Evolutionary conservation across 1,140 invertebrate genomes (phyloP).

Genomic region (Cydia splendana): DNA sequence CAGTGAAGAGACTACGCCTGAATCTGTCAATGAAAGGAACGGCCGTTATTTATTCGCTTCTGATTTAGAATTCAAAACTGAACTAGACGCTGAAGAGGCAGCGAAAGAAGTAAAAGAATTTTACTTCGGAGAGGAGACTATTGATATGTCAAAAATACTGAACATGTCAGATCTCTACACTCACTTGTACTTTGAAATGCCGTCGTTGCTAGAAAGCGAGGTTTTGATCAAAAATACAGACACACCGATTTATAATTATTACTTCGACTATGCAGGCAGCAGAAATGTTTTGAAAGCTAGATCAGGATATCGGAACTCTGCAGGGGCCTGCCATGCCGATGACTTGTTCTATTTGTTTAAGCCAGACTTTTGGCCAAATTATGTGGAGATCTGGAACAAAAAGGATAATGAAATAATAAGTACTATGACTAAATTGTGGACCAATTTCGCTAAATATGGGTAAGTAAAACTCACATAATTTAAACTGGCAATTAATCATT

Average conservation of each 20-base stretch:
- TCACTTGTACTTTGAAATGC: slow-evolving; percentile 66
- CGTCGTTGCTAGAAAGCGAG: slow-evolving; percentile 59
- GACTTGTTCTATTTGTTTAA: slow-evolving; percentile 72
- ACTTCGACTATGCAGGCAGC: slow-evolving; percentile 60
- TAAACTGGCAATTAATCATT: no score
- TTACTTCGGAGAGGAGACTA: slow-evolving; percentile 61
- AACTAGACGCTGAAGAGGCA: slow-evolving; percentile 50
- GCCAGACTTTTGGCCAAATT: slow-evolving; percentile 44
- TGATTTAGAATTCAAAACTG: slow-evolving; percentile 58
- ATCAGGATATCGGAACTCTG: slow-evolving; percentile 44
- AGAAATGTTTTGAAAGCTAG: slow-evolving; percentile 61
- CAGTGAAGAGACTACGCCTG: slow-evolving; percentile 47
- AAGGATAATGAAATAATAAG: slow-evolving; percentile 58
- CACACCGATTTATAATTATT: slow-evolving; percentile 63
- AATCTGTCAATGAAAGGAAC: slow-evolving; percentile 54
- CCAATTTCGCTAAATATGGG: slow-evolving; percentile 73
- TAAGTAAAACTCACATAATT: slow-evolving; percentile 40
- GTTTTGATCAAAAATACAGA: slow-evolving; percentile 41
- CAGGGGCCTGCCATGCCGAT: slow-evolving; percentile 67
- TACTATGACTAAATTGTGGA: slow-evolving; percentile 63
- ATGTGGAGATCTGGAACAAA: slow-evolving; percentile 52
- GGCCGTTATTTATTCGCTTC: slow-evolving; percentile 62
- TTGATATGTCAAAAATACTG: slow-evolving; percentile 51
- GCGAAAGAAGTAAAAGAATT: slow-evolving; percentile 49
- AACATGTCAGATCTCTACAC: slow-evolving; percentile 60